Base-by-base conservation (phyloP, 2,797 vertebrate genomes). In the Ptychadena robeensis region DNA sequence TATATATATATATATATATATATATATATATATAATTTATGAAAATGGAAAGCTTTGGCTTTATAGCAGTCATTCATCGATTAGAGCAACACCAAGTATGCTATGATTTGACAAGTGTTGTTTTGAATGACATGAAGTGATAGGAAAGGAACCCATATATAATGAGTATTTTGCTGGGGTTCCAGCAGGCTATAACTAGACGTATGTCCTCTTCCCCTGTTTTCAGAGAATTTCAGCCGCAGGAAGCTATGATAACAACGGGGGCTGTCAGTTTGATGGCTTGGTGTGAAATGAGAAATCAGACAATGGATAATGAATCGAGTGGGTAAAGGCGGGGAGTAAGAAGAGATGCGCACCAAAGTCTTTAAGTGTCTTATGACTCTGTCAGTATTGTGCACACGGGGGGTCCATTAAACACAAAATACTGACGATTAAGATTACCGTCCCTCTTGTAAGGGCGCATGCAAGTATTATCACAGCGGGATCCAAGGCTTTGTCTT, bases 281-380 rank as follows among this genome's bases (percentile, higher is more conserved):
- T 37, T 6, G 53, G 15, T 79, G 30, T 53, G 32, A 31, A 68
- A 69, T 32, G 28, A 48, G 38, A 67, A 40, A 25, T 27, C 40
- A 81, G 76, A 35, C 65, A 68, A 64, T 72, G 66, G 67, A 64
- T 68, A 79, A 59, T 69, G 76, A 69, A 79, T 68, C 48, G 25
- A 25, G 28, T 5, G 37, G 38, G 66, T 53, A 53, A 53, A 53
- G 44, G 44, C 44, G 32, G 59, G 31, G 72, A 25, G 38, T 38
- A 76, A n/a, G 35, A 2, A 65, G 30, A 15, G 38, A 66, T 31
- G 22, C 22, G 30, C 34, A 40, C 40, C 32, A 76, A 15, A 35
- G 35, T 40, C 40, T 28, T 64, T n/a, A 35, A 2, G 25, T 64
- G 44, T 64, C 4, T 28, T 63, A 65, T 76, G 73, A 64, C 64